A percentile compares a stretch with the other conserved stretches of the same genome.
These are phyloP conservation scores for Camponotus fellah DNA, from an alignment of 2,888 invertebrate species.

Conservation along the genomic window DNA sequence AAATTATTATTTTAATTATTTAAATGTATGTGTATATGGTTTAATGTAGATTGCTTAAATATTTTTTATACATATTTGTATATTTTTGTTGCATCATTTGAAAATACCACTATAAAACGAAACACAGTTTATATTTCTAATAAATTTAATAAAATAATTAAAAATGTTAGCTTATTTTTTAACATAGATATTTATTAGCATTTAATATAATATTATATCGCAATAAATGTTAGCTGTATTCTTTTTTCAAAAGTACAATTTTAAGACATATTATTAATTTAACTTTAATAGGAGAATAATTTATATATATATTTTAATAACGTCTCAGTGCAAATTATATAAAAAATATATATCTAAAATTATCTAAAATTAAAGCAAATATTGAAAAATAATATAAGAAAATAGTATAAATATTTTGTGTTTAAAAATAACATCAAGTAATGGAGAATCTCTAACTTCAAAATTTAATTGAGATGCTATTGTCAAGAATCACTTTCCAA, in stretches of 20 bases:
- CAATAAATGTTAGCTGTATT: background rate
- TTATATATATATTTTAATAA: slow-evolving; percentile 2
- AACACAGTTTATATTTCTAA: background rate
- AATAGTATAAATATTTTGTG: background rate
- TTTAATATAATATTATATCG: no score
- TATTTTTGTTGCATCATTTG: background rate
- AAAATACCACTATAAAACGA: background rate
- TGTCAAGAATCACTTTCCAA: background rate
- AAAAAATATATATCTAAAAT: background rate
- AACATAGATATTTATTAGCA: no score
- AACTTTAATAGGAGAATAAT: background rate
- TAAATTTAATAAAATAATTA: background rate
- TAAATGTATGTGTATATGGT: background rate
- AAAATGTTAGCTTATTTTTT: background rate
- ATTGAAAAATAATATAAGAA: background rate
- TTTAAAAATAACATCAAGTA: background rate
- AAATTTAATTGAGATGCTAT: slow-evolving; percentile 8
- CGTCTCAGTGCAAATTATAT: background rate
- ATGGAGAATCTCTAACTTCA: background rate
- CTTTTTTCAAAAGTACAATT: background rate
- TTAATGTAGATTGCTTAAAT: slow-evolving; percentile 25
- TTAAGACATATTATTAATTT: slow-evolving; percentile 13
- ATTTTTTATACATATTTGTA: background rate
- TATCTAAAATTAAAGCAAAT: background rate
- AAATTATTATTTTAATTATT: slow-evolving; percentile 31